Conservation (phyloP, 2,888 invertebrate species). For the Girardia tigrina region DNA sequence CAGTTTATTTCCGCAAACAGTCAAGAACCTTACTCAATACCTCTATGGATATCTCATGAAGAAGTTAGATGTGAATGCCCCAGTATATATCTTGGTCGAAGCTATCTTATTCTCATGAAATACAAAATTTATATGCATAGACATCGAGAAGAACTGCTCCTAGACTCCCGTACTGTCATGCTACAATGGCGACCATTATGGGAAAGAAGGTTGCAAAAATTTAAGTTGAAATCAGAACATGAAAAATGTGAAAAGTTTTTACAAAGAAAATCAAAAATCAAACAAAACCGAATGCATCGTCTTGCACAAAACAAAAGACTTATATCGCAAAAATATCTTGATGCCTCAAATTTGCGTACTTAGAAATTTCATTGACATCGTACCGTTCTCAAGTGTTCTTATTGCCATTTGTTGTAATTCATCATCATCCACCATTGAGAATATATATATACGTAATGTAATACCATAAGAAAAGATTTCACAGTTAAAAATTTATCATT, state of each 20-base stretch:
- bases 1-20: slow-evolving; percentile 5
- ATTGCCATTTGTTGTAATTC: not conserved
- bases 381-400: not conserved
- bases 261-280: slow-evolving; percentile 13
- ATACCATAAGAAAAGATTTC: too few relatives aligned
- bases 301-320: not conserved
- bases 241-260: slow-evolving; percentile 20
- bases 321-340: not conserved
- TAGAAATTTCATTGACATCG: not conserved
- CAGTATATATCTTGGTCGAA: not conserved
- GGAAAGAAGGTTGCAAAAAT: slow-evolving; percentile 19
- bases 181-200: not conserved
- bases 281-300: not conserved
- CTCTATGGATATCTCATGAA: slow-evolving; percentile 3
- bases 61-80: slow-evolving; percentile 4
- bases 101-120: slow-evolving; percentile 4
- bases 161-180: not conserved
- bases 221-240: not conserved
- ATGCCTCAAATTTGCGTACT: not conserved
- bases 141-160: not conserved
- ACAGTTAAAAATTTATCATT: too few relatives aligned
- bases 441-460: not conserved
- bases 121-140: not conserved
- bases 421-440: not conserved
- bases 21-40: not conserved